Percentiles rank a stretch among this genome's conserved stretches.
Conservation (phyloP, 2,888 invertebrate genomes). For the Agrotis clavis region DNA sequence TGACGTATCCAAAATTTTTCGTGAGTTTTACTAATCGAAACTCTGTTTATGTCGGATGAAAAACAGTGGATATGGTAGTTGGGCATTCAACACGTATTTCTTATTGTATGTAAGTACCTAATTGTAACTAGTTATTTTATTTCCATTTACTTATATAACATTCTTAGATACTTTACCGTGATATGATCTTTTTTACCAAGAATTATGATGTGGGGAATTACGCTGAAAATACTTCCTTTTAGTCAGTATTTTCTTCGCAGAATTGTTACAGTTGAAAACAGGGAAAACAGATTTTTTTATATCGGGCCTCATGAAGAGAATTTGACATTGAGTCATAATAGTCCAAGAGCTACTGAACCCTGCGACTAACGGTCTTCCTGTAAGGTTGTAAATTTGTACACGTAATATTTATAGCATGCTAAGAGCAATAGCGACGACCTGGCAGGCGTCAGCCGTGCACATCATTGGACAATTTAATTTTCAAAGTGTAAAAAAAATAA, state of each 20-base stretch:
- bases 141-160: neutral
- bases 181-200: neutral
- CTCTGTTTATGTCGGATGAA: no score
- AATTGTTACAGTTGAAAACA: slow-evolving; percentile 11
- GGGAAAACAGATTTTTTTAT: slow-evolving; percentile 12
- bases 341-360: no score
- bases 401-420: no score
- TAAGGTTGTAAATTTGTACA: no score
- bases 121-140: slow-evolving; percentile 6
- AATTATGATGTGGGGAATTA: slow-evolving; percentile 7
- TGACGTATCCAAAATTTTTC: no score
- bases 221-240: neutral
- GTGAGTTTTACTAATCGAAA: no score
- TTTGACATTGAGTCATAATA: neutral
- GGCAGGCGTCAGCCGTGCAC: no score
- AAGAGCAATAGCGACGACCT: no score
- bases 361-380: no score
- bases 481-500: no score
- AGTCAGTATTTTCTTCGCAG: slow-evolving; percentile 12
- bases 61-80: neutral
- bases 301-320: neutral
- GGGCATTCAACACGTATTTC: neutral
- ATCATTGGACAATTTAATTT: no score
- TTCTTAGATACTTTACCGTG: neutral
- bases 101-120: neutral